Conservation (phyloP, 1,140 invertebrate species). For the Branchinecta lynchi region DNA sequence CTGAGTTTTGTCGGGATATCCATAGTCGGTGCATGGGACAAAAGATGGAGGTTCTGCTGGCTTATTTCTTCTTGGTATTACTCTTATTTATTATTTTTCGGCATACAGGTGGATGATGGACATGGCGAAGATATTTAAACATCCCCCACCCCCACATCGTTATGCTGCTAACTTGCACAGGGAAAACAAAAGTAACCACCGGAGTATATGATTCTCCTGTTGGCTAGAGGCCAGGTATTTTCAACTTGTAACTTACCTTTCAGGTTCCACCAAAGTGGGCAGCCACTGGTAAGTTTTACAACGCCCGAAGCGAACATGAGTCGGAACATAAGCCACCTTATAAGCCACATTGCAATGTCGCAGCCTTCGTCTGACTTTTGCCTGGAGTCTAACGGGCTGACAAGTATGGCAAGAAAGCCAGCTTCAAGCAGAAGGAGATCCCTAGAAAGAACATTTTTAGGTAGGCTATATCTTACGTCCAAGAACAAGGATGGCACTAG, state of each 20-base stretch:
- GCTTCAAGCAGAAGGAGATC: conserved; percentile 59
- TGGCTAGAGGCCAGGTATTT: no score
- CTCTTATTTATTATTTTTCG: no score
- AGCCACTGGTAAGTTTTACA: conserved; percentile 55
- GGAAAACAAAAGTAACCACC: no score
- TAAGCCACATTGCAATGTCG: conserved; percentile 48
- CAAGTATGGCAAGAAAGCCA: conserved; percentile 53
- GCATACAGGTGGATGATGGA: no score
- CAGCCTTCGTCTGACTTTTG: conserved; percentile 33
- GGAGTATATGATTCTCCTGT: no score
- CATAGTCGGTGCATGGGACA: no score
- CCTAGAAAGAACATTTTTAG: conserved; percentile 34
- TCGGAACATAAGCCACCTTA: conserved; percentile 61
- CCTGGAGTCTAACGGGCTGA: conserved; percentile 42
- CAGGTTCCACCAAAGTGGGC: conserved; percentile 64
- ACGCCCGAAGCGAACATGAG: conserved; percentile 59
- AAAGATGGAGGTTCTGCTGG: no score
- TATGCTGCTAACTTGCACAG: no score
- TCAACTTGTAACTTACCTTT: conserved; percentile 39
- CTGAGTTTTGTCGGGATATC: no score
- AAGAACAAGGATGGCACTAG: not conserved
- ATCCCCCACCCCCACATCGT: no score
- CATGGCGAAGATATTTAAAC: no score
- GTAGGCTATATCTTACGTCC: not conserved
- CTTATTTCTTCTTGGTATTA: no score